Percentiles rank a stretch among this genome's conserved stretches.
phyloP scores from a whole-genome alignment of 2,113 vertebrate genomes.

The Haliaeetus leucogaster region DNA sequence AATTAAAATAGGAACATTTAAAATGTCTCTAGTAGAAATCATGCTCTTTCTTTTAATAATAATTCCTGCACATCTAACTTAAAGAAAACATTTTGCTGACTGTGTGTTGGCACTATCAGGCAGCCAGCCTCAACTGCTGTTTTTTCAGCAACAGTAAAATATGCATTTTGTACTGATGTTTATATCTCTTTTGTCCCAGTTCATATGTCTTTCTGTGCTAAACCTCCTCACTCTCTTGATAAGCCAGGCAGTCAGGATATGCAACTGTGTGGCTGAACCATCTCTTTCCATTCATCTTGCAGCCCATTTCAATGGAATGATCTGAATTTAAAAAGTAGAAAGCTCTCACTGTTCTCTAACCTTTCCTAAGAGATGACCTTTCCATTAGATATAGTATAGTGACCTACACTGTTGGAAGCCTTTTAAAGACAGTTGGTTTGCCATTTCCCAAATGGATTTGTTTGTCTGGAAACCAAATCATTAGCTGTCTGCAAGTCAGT shows the following conservation, averaged over 20 bases:
- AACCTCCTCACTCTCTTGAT: background rate
- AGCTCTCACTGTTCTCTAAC: conserved; percentile 19
- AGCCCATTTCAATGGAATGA: background rate
- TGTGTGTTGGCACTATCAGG: background rate
- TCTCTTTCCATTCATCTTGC: background rate
- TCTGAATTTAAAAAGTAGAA: conserved; percentile 16
- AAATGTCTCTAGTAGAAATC: background rate
- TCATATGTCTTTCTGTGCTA: background rate
- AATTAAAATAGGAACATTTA: background rate
- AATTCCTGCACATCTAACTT: background rate
- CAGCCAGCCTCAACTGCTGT: background rate
- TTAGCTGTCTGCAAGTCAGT: conserved; percentile 45
- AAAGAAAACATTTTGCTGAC: background rate
- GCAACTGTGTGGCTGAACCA: background rate
- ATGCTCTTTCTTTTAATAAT: background rate
- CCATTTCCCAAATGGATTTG: conserved; percentile 55
- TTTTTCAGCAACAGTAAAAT: background rate
- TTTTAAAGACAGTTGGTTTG: conserved; percentile 43
- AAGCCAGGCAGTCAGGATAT: background rate
- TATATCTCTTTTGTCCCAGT: background rate
- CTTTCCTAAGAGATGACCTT: conserved; percentile 53
- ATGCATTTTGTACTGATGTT: background rate
- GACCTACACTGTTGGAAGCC: conserved; percentile 14
- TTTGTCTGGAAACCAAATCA: conserved; percentile 58
- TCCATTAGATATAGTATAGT: conserved; percentile 50